Conservation (phyloP, 2,113 vertebrate species). For the Ciconia maguari region DNA sequence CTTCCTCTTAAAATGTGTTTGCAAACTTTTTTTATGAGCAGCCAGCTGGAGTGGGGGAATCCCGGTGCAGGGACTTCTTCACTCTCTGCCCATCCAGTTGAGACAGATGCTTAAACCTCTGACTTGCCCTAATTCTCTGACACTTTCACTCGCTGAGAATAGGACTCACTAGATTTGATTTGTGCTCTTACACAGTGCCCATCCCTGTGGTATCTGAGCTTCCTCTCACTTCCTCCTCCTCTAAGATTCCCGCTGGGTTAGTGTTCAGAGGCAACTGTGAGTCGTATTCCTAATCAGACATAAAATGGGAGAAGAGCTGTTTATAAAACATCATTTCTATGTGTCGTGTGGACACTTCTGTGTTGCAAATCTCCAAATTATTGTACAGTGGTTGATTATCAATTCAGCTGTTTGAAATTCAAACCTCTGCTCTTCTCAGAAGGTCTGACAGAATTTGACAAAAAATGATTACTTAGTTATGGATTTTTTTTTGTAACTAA, state of each 20-base stretch:
- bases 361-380: neutral
- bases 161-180: neutral
- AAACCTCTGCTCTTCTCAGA: neutral
- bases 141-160: neutral
- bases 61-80: neutral
- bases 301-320: neutral
- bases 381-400: neutral
- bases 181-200: neutral
- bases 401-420: conserved; percentile 3
- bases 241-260: neutral
- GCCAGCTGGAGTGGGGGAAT: neutral
- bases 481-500: neutral
- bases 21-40: neutral
- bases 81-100: neutral
- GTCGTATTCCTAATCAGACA: neutral
- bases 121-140: neutral
- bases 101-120: neutral
- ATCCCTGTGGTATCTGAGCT: neutral
- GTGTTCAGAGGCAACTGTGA: neutral
- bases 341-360: neutral
- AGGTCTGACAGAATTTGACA: neutral
- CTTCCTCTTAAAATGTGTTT: neutral
- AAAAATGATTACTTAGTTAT: neutral
- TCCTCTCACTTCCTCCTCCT: neutral
- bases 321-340: neutral